Conservation (phyloP, 2,113 vertebrate species). For the Xenopus borealis region DNA sequence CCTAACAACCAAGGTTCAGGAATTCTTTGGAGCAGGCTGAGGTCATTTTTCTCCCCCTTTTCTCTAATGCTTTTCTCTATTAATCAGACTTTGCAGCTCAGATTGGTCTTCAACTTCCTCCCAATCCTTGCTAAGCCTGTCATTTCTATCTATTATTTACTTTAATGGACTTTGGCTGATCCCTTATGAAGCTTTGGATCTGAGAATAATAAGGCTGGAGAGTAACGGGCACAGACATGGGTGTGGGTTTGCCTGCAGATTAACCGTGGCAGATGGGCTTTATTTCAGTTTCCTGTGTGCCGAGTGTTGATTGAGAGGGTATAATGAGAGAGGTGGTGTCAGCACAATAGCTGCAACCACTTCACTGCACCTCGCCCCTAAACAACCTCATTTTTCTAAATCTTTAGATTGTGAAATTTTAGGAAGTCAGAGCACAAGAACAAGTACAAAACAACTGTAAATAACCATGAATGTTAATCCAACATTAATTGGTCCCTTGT, state of each 20-base stretch:
- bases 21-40: constrained; percentile 94
- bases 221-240: constrained; percentile 90
- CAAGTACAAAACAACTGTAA: constrained; percentile 99
- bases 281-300: constrained; percentile 98
- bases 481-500: constrained; percentile 97
- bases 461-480: constrained; percentile 99
- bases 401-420: constrained; percentile 85
- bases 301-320: constrained; percentile 98
- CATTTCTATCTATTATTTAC: constrained; percentile 99
- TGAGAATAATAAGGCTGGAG: constrained; percentile 98
- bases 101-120: constrained; percentile 99
- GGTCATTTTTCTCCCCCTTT: constrained; percentile 84
- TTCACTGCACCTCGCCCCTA: constrained; percentile 95
- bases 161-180: constrained; percentile 99
- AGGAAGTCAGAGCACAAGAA: constrained; percentile 96
- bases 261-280: constrained; percentile 99
- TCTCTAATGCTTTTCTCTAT: constrained; percentile 98
- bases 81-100: constrained; percentile 98
- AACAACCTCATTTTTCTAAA: constrained; percentile 93
- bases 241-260: constrained; percentile 97
- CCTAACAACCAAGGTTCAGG: constrained; percentile 96
- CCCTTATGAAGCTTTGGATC: constrained; percentile 97
- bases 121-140: constrained; percentile 99
- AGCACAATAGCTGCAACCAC: constrained; percentile 95
- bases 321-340: constrained; percentile 99